phyloP scores from a whole-genome alignment of 2,113 vertebrate genomes.

The Hippocampus guttulatus region DNA sequence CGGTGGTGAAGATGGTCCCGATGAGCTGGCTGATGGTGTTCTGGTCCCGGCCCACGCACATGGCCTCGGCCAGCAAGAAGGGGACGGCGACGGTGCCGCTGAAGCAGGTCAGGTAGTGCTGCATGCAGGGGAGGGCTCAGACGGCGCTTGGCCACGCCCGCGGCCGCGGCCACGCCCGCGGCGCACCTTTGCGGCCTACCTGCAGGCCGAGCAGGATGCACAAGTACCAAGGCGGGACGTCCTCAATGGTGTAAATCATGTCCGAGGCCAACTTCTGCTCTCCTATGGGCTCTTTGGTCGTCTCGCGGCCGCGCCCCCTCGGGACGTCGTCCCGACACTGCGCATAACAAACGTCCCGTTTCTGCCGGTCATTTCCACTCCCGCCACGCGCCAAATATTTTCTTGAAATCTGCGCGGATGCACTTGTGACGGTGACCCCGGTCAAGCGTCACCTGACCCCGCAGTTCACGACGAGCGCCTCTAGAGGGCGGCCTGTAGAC shows the following conservation, averaged over 20 bases:
- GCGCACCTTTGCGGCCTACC: slow-evolving; percentile 62
- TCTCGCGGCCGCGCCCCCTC: slow-evolving; percentile 3
- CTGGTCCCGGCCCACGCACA: slow-evolving; percentile 91
- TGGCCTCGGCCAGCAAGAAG: slow-evolving; percentile 88
- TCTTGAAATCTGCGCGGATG: background rate
- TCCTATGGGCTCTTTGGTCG: slow-evolving; percentile 12
- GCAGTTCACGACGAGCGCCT: too few species aligned
- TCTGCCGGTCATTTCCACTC: too few species aligned
- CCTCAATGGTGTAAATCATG: slow-evolving; percentile 93
- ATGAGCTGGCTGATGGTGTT: slow-evolving; percentile 89
- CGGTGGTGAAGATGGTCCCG: slow-evolving; percentile 93
- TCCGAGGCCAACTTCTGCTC: slow-evolving; percentile 58
- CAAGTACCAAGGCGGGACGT: slow-evolving; percentile 94
- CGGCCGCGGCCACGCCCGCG: too few species aligned
- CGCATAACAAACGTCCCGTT: background rate
- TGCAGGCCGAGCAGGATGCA: slow-evolving; percentile 92
- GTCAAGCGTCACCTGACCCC: too few species aligned
- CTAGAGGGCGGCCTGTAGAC: too few species aligned
- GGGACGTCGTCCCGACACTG: slow-evolving; percentile 28
- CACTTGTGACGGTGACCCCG: background rate
- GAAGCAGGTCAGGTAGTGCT: slow-evolving; percentile 98
- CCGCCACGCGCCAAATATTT: too few species aligned
- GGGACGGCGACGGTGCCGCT: slow-evolving; percentile 93
- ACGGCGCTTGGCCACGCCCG: too few species aligned
- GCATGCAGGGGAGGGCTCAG: background rate